phyloP scores from a whole-genome alignment of 2,888 invertebrate genomes.

The Flexamia atlantica region DNA sequence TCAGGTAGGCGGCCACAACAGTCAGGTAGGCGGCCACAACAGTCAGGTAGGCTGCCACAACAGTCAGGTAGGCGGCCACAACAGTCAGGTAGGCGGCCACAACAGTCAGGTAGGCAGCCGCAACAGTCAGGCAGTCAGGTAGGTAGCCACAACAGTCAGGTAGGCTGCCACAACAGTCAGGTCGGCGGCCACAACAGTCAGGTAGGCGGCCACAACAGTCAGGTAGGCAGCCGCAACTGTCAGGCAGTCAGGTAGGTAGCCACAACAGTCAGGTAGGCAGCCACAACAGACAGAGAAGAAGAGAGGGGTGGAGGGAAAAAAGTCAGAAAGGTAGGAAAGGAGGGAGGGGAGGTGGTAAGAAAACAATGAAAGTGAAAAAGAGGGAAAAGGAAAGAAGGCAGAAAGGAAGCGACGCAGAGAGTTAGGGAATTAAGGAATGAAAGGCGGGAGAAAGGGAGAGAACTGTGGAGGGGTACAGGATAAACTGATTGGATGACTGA shows the following conservation, averaged over 20 bases:
- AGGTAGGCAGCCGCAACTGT: neutral
- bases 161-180: neutral
- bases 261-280: neutral
- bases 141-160: neutral
- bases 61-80: neutral
- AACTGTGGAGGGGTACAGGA: no score
- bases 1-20: neutral
- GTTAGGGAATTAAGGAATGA: no score
- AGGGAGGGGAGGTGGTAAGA: no score
- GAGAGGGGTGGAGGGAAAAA: no score
- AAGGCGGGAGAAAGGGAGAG: no score
- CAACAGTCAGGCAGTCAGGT: neutral
- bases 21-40: constrained; percentile 62
- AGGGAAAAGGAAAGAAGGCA: no score
- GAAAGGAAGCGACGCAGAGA: no score
- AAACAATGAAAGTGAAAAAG: no score
- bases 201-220: constrained; percentile 52
- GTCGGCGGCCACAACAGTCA: neutral
- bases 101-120: neutral
- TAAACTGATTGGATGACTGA: no score
- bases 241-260: neutral
- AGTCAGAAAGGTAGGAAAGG: no score
- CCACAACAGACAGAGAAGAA: neutral
- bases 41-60: constrained; percentile 5
- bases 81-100: neutral